These are phyloP conservation scores for Cetoscarus ocellatus DNA, from an alignment of 2,797 vertebrate genomes.

Conservation along the genomic window DNA sequence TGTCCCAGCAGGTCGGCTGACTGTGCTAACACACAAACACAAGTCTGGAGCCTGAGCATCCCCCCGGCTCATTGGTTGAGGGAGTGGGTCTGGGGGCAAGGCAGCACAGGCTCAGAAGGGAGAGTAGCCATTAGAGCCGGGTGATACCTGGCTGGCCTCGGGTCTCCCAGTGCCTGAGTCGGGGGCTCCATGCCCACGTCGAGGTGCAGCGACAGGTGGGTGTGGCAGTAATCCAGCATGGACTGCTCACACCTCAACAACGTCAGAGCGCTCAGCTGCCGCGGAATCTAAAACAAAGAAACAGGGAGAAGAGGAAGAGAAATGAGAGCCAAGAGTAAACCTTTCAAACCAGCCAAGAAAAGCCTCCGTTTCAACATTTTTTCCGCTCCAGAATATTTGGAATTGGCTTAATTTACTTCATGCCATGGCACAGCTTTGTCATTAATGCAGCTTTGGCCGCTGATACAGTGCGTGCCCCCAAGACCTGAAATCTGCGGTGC, in stretches of 20 bases:
- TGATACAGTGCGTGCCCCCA: conserved; percentile 63
- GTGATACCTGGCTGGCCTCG: conserved; percentile 58
- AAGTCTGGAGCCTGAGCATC: conserved; percentile 49
- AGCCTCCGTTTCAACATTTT: conserved; percentile 41
- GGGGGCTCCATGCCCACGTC: conserved; percentile 86
- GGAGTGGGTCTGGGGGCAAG: conserved; percentile 75
- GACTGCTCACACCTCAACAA: conserved; percentile 94
- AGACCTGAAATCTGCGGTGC: conserved; percentile 69
- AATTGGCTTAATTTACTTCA: conserved; percentile 67
- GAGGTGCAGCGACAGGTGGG: conserved; percentile 91
- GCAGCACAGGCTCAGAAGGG: conserved; percentile 69
- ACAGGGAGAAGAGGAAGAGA: conserved; percentile 16
- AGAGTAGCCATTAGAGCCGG: conserved; percentile 58
- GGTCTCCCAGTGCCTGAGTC: conserved; percentile 68
- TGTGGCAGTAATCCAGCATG: conserved; percentile 92
- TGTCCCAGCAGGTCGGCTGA: conserved; percentile 37
- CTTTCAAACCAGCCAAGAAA: conserved; percentile 33
- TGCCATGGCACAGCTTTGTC: conserved; percentile 58
- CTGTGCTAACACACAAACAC: conserved; percentile 46
- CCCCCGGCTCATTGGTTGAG: conserved; percentile 73
- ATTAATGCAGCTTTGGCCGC: conserved; percentile 71
- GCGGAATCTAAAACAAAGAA: conserved; percentile 84
- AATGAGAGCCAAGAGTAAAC: conserved; percentile 26
- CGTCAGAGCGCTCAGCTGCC: conserved; percentile 91
- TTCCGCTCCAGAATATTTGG: conserved; percentile 55